Base-by-base conservation (phyloP, 2,888 invertebrate genomes). In the Blomia tropicalis region DNA sequence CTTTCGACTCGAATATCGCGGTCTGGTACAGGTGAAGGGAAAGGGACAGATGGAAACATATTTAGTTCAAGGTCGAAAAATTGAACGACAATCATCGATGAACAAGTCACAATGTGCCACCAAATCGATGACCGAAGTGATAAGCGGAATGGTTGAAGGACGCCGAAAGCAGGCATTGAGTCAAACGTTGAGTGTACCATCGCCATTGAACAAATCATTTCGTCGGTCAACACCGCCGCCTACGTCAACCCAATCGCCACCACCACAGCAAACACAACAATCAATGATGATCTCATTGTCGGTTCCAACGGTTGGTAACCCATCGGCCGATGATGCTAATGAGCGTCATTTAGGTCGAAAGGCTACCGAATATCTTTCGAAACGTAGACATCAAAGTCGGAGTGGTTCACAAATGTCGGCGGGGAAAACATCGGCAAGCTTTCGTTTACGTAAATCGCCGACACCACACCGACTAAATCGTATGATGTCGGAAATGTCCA, bases 1-100 rank as follows among this genome's bases (percentile, higher is more conserved):
- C 1, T 88, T 84, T 74, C 79, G 80, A 66, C 76, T 85, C 43
- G 81, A 83, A 69, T 78, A 81, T 69, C 81, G 93, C n/a, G 93
- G 93, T 0, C 77, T 82, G 62, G 83, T 93, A 63, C 83, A 84
- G 65, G 92, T 93, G 30, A 93, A 93, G 73, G 93, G 93, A 64
- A 93, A 93, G 75, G 93, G 93, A 0, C 82, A 83, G 68, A 92
- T 93, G 92, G 85, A 88, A 74, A 93, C 92, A n/a, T 91, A 84
- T 76, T 91, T 86, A 76, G 87, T 93, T 60, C 75, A 81, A 58
- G 84, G 84, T 22, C 65, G 68, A 78, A 66, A 68, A 19, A 66
- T 68, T 2, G 65, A 65, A 25, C 54, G 67, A 14, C 59, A 60
- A 31, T 61, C 62, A 63, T 67, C 67, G 2, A 62, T 68, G 31